Evolutionary conservation across 2,888 invertebrate genomes (phyloP), one percentile per base, ranked within the genome.

Genomic region (Agrotis exclamationis): DNA sequence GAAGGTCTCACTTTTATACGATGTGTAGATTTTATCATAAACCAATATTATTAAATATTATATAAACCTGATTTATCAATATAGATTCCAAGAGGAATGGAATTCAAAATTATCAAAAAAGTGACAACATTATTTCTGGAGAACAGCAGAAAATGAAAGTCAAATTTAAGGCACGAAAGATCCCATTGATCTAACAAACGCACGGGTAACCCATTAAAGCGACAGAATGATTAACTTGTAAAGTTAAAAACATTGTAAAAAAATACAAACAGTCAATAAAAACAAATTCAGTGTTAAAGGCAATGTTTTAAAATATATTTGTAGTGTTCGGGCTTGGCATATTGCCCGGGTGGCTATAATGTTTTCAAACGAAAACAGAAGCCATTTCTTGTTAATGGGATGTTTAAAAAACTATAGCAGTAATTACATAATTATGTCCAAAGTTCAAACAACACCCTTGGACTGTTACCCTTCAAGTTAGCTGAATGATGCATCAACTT

Each of bases 251-350:
- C n/a, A 73, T 75, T 54, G 63, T 76, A 80, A 81, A 78, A 75
- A 68, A 82, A 85, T 80, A 65, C 51, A 63, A 71, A 73, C 48
- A 62, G 65, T 86, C 85, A 87, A 88, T 85, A 86, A 86, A 85
- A 84, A 83, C 80, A 81, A 83, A 73, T 60, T 70, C 80, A 64
- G 71, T 67, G 70, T 78, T 79, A 83, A 82, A 79, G 70, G 81
- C 81, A 67, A 86, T 85, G 87, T 88, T 87, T 91, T 86, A 89
- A 84, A 87, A 87, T 87, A 87, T 89, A 88, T 90, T 89, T 87
- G 87, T 88, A 88, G 88, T 88, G 87, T 89, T 89, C 83, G 70
- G 79, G 80, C 69, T 86, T 94, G 94, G 94, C 93, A 89, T 47
- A 66, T 24, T 86, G 93, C 93, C 94, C 92, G 84, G 73, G 80